phyloP scores from a whole-genome alignment of 2,888 invertebrate species.

The Plagodis dolabraria region DNA sequence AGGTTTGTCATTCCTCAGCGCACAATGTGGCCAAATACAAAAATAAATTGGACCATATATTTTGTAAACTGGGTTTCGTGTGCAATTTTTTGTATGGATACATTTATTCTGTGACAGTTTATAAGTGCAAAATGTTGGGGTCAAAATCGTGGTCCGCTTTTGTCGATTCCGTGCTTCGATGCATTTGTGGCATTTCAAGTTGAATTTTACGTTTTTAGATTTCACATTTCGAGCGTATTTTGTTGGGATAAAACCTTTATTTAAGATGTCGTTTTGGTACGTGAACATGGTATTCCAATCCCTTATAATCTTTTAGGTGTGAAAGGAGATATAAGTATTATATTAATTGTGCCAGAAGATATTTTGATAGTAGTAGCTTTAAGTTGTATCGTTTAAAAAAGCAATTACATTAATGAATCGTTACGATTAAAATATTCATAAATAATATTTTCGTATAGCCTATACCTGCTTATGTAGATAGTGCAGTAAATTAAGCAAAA shows the following conservation, averaged over 20 bases:
- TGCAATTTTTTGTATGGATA: constrained; percentile 24
- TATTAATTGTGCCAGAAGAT: no score
- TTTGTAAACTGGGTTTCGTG: constrained; percentile 28
- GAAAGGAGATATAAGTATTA: constrained; percentile 1
- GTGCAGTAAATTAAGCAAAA: no score
- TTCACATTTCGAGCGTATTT: constrained; percentile 28
- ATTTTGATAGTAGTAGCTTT: no score
- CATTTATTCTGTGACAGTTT: constrained; percentile 22
- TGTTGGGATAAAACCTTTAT: constrained; percentile 43
- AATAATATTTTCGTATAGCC: no score
- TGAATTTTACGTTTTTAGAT: constrained; percentile 45
- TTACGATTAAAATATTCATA: no score
- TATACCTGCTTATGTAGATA: no score
- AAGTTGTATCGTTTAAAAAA: no score
- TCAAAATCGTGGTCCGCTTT: constrained; percentile 18
- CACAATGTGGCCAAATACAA: constrained; percentile 34
- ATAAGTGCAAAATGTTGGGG: constrained; percentile 19
- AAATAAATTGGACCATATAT: constrained; percentile 35
- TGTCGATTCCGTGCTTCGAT: constrained; percentile 35
- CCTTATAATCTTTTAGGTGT: constrained; percentile 27
- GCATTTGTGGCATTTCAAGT: constrained; percentile 47
- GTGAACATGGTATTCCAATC: constrained; percentile 21
- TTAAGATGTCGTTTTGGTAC: constrained; percentile 32
- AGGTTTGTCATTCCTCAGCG: constrained; percentile 36
- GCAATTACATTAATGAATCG: no score